Conservation (phyloP, 2,888 invertebrate species). For the Oconnorella tubifera region DNA sequence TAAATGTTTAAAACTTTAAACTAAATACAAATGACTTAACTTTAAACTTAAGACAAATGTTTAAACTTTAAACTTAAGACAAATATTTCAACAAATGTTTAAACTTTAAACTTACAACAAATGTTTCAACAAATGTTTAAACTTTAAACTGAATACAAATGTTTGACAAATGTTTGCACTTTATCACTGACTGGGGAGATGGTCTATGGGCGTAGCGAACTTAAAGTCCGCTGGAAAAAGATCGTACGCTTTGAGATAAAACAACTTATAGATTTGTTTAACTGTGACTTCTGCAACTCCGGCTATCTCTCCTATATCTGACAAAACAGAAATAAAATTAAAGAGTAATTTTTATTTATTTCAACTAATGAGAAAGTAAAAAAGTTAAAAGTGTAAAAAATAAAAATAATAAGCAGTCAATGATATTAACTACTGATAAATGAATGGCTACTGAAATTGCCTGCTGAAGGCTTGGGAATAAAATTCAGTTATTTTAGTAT, state of each 20-base stretch:
- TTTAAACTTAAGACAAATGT: too few species aligned
- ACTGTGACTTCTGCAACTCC: slow-evolving; percentile 98
- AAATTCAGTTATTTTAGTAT: too few species aligned
- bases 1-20: too few species aligned
- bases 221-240: slow-evolving; percentile 95
- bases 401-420: too few species aligned
- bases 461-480: too few species aligned
- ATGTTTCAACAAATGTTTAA: not conserved
- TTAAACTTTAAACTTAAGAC: too few species aligned
- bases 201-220: slow-evolving; percentile 89
- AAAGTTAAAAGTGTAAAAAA: not conserved
- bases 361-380: not conserved
- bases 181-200: slow-evolving; percentile 65
- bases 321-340: not conserved
- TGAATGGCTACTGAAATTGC: too few species aligned
- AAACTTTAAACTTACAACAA: too few species aligned
- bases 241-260: slow-evolving; percentile 88
- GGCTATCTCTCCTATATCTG: slow-evolving; percentile 94
- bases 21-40: too few species aligned
- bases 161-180: not conserved
- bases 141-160: not conserved
- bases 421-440: too few species aligned
- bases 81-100: too few species aligned
- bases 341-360: not conserved
- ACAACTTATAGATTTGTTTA: slow-evolving; percentile 90